Conservation (phyloP, 2,113 vertebrate species). For the Takifugu flavidus region DNA sequence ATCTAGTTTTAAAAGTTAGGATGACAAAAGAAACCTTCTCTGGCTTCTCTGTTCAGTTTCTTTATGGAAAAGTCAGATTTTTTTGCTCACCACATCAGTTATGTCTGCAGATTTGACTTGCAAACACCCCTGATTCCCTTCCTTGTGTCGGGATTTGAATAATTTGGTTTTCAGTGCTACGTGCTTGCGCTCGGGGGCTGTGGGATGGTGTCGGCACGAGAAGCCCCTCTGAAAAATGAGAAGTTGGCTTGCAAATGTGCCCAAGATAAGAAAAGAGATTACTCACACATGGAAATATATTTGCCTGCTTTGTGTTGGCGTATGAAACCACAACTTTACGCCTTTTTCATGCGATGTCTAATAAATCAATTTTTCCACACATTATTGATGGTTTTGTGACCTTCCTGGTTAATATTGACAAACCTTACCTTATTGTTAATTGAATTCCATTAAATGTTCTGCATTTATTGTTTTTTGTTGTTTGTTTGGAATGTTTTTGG, state of each 20-base stretch:
- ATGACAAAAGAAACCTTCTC: constrained; percentile 14
- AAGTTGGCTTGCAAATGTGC: constrained; percentile 36
- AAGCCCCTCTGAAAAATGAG: constrained; percentile 19
- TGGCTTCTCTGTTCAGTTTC: neutral
- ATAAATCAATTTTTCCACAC: too few species aligned
- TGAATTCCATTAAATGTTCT: too few species aligned
- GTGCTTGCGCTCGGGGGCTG: constrained; percentile 23
- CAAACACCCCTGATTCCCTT: constrained; percentile 30
- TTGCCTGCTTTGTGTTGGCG: neutral
- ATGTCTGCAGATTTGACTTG: constrained; percentile 41
- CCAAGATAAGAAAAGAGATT: neutral
- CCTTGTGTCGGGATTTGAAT: constrained; percentile 49
- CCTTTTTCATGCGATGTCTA: neutral
- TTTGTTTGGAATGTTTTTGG: too few species aligned
- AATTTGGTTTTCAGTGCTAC: constrained; percentile 24
- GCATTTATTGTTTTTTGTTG: too few species aligned
- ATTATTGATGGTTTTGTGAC: too few species aligned
- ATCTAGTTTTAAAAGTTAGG: constrained; percentile 5
- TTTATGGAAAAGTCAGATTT: neutral
- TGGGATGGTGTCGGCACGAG: constrained; percentile 10
- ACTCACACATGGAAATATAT: constrained; percentile 24
- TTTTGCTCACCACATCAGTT: constrained; percentile 18
- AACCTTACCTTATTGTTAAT: too few species aligned
- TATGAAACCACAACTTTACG: neutral
- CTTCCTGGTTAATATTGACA: too few species aligned